Percentiles rank a stretch among this genome's conserved stretches.
These are phyloP conservation scores for Limnephilus rhombicus DNA, from an alignment of 2,888 invertebrate species.

Conservation along the genomic window DNA sequence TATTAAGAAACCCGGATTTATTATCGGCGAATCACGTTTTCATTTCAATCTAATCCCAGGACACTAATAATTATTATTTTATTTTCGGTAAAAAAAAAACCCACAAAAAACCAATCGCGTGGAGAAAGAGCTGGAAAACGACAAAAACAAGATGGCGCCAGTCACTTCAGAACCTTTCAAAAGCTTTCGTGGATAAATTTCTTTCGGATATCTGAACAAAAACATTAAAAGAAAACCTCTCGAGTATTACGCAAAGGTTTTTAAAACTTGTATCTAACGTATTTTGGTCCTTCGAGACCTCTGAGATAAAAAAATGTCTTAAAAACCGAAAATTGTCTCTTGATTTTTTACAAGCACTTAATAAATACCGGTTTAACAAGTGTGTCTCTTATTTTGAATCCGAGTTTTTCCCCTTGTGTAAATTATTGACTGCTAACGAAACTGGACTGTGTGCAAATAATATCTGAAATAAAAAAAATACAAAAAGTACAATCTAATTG, in stretches of 20 bases:
- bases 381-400: neutral
- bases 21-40: neutral
- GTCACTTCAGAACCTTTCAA: neutral
- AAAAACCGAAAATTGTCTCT: neutral
- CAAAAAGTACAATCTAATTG: no score
- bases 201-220: neutral
- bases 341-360: neutral
- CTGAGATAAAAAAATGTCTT: neutral
- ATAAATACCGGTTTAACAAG: neutral
- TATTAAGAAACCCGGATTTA: neutral
- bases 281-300: neutral
- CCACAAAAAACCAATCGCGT: neutral
- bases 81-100: neutral
- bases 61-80: neutral
- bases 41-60: neutral
- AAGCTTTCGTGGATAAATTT: conserved; percentile 1
- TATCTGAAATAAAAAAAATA: no score
- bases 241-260: neutral
- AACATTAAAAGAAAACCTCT: neutral
- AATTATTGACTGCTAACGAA: neutral
- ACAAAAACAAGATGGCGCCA: neutral
- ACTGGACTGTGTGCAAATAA: neutral
- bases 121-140: neutral
- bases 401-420: neutral
- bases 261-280: neutral